phyloP scores from a whole-genome alignment of 2,888 invertebrate species.

The Sussaba pulchella region DNA sequence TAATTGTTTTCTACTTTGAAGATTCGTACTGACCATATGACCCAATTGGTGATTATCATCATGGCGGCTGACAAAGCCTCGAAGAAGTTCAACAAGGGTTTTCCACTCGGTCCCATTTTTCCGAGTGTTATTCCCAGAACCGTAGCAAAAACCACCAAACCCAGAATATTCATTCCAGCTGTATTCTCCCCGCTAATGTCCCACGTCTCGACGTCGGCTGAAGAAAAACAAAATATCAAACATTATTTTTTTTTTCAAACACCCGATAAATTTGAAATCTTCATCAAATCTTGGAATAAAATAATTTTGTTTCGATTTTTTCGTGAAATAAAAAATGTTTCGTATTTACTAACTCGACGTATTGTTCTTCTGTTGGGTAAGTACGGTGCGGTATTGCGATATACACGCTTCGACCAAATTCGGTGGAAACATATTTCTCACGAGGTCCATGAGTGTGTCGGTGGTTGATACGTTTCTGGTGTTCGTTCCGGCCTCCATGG shows the following conservation, averaged over 20 bases:
- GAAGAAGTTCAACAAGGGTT: slow-evolving; percentile 94
- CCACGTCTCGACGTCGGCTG: slow-evolving; percentile 85
- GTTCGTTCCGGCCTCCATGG: slow-evolving; percentile 77
- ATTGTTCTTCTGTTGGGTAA: slow-evolving; percentile 81
- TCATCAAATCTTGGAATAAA: too few relatives aligned
- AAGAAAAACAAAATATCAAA: slow-evolving; percentile 15
- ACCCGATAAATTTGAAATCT: neutral
- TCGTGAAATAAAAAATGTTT: too few relatives aligned
- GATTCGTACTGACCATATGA: slow-evolving; percentile 91
- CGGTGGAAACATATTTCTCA: slow-evolving; percentile 97
- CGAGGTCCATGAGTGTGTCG: slow-evolving; percentile 96
- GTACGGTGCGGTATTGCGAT: slow-evolving; percentile 87
- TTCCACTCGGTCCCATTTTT: slow-evolving; percentile 93
- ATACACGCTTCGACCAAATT: slow-evolving; percentile 95
- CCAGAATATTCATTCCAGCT: slow-evolving; percentile 93
- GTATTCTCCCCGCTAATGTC: slow-evolving; percentile 90
- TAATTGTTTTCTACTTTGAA: neutral
- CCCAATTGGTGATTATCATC: slow-evolving; percentile 98
- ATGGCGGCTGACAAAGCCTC: slow-evolving; percentile 95
- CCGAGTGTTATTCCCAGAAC: slow-evolving; percentile 96
- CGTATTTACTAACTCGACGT: slow-evolving; percentile 70
- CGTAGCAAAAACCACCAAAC: slow-evolving; percentile 93
- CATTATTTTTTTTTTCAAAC: too few relatives aligned
- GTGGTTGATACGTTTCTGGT: slow-evolving; percentile 91
- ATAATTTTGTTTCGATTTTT: too few relatives aligned